Evolutionary conservation across 2,888 invertebrate genomes (phyloP).

Genomic region (Athrips mouffetella): DNA sequence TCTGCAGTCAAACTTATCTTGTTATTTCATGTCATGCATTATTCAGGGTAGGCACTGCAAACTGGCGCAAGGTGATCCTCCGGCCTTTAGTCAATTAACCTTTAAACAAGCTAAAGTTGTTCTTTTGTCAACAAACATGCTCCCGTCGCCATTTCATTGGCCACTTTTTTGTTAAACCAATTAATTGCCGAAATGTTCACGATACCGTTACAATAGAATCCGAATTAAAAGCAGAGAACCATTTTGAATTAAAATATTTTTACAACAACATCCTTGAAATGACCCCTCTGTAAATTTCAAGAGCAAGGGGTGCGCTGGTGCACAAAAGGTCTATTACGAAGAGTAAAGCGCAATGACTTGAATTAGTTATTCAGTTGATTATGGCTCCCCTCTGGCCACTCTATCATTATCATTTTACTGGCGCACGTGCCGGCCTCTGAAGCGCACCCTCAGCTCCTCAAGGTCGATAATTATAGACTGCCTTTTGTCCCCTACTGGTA

Average conservation of each 20-base stretch:
- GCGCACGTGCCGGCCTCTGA: conserved; percentile 65
- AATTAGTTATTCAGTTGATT: conserved; percentile 77
- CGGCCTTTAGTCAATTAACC: conserved; percentile 39
- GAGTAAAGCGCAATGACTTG: conserved; percentile 68
- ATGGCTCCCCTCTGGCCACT: conserved; percentile 70
- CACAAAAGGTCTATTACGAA: conserved; percentile 61
- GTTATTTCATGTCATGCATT: conserved; percentile 6
- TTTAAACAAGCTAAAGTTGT: conserved; percentile 35
- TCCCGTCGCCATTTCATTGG: conserved; percentile 13
- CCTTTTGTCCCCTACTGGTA: conserved; percentile 45
- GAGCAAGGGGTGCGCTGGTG: conserved; percentile 53
- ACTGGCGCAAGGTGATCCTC: conserved; percentile 37
- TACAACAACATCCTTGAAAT: conserved; percentile 49
- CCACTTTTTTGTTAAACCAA: conserved; percentile 8
- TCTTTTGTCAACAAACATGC: conserved; percentile 29
- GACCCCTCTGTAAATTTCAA: conserved; percentile 39
- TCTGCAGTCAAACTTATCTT: conserved; percentile 5
- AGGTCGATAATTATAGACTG: conserved; percentile 67
- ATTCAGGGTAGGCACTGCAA: conserved; percentile 24
- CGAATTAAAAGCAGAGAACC: conserved; percentile 3
- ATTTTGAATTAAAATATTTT: conserved; percentile 49
- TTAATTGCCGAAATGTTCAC: conserved; percentile 1
- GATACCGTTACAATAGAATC: background rate
- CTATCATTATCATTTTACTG: conserved; percentile 73
- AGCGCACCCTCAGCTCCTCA: conserved; percentile 55